Percentiles rank a stretch among this genome's conserved stretches.
phyloP scores from a whole-genome alignment of 1,140 invertebrate species.

The Calycopis cecrops region DNA sequence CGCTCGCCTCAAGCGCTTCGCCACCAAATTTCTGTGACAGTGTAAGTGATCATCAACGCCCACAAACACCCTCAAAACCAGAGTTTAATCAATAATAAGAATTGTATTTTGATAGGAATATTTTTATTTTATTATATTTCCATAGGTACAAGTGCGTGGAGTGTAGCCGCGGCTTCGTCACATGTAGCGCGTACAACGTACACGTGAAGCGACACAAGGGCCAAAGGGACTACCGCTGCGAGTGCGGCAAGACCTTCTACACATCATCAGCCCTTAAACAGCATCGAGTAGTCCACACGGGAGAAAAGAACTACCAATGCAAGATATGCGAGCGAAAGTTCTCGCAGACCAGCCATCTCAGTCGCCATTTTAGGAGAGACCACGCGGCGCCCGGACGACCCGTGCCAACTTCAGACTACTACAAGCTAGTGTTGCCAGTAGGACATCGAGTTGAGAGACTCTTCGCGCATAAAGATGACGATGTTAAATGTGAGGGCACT shows the following conservation, averaged over 20 bases:
- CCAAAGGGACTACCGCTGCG: slow-evolving; percentile 56
- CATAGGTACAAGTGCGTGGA: slow-evolving; percentile 58
- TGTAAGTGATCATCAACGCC: too few relatives aligned
- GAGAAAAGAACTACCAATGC: slow-evolving; percentile 63
- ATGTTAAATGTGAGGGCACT: slow-evolving; percentile 46
- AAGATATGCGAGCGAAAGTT: slow-evolving; percentile 64
- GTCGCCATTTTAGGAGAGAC: slow-evolving; percentile 56
- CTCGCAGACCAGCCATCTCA: slow-evolving; percentile 60
- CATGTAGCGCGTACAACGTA: slow-evolving; percentile 58
- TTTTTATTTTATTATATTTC: too few relatives aligned
- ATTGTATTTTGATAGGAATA: too few relatives aligned
- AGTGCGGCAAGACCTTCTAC: slow-evolving; percentile 66
- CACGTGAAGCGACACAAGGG: slow-evolving; percentile 62
- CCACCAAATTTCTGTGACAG: too few relatives aligned
- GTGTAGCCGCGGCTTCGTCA: slow-evolving; percentile 62
- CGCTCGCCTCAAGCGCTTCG: too few relatives aligned
- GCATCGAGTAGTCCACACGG: slow-evolving; percentile 58
- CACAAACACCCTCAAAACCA: too few relatives aligned
- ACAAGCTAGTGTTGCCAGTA: slow-evolving; percentile 41
- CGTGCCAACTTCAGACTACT: slow-evolving; percentile 45
- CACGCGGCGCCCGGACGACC: slow-evolving; percentile 54
- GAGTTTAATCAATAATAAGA: too few relatives aligned
- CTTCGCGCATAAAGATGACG: slow-evolving; percentile 30
- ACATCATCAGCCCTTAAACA: slow-evolving; percentile 62
- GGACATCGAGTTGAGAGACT: slow-evolving; percentile 25